Conservation (phyloP, 1,140 invertebrate species). For the Ganaspis sp. region DNA sequence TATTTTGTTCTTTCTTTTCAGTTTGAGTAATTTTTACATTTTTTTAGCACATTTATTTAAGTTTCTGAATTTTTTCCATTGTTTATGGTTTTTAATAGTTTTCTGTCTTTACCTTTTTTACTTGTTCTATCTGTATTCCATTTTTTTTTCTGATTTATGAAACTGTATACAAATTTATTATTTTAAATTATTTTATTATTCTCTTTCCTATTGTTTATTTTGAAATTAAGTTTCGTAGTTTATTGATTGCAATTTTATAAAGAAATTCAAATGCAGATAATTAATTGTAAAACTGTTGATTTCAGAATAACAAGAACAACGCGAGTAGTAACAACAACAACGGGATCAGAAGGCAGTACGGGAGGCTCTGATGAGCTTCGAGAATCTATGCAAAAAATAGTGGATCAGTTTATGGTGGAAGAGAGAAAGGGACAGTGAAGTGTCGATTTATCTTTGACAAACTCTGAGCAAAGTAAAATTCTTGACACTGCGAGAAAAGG, state of each 20-base stretch:
- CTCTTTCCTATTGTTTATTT: too few relatives aligned
- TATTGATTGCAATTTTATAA: conserved; percentile 2
- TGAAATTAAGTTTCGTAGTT: too few relatives aligned
- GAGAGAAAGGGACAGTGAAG: conserved; percentile 72
- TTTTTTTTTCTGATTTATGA: too few relatives aligned
- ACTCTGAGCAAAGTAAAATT: conserved; percentile 33
- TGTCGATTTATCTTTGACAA: conserved; percentile 10
- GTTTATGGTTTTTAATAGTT: too few relatives aligned
- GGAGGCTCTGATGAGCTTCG: conserved; percentile 70
- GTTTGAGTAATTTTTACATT: too few relatives aligned
- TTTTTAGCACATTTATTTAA: too few relatives aligned
- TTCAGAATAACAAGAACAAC: conserved; percentile 76
- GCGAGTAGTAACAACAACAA: conserved; percentile 70
- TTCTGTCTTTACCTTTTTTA: too few relatives aligned
- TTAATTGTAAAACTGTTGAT: neutral
- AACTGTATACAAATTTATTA: too few relatives aligned
- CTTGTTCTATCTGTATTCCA: too few relatives aligned
- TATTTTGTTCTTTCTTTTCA: too few relatives aligned
- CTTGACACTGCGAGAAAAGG: conserved; percentile 40
- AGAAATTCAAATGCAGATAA: conserved; percentile 8
- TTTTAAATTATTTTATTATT: too few relatives aligned
- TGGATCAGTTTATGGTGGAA: conserved; percentile 78
- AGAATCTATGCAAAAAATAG: conserved; percentile 77
- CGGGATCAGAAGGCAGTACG: conserved; percentile 56
- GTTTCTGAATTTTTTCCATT: too few relatives aligned